A percentile compares a stretch with the other conserved stretches of the same genome.
These are phyloP conservation scores for Hoplodrina blanda DNA, from an alignment of 2,888 invertebrate species.

Conservation along the genomic window DNA sequence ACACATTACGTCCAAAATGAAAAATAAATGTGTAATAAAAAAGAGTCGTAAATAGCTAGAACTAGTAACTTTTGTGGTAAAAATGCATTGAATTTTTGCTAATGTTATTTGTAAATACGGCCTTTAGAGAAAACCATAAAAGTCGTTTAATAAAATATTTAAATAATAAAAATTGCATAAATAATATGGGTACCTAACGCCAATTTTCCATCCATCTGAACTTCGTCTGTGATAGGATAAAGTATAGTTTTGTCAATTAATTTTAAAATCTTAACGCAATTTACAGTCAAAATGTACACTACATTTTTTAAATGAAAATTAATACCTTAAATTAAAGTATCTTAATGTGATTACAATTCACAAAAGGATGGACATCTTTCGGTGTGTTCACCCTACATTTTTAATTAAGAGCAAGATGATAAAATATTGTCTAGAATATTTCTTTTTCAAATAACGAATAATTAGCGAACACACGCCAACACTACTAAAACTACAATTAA, in stretches of 20 bases:
- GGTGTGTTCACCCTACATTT: conserved; percentile 5
- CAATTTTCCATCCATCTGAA: too few species aligned
- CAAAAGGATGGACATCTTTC: background rate
- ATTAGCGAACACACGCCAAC: too few species aligned
- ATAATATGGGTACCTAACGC: background rate
- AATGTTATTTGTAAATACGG: background rate
- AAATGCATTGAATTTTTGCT: conserved; percentile 1
- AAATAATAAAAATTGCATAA: background rate
- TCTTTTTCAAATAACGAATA: background rate
- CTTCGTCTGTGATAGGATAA: too few species aligned
- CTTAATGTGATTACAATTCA: background rate
- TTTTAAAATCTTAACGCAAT: background rate
- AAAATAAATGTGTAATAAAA: conserved; percentile 13
- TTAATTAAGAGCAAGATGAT: too few species aligned
- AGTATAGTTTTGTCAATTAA: background rate
- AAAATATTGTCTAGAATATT: background rate
- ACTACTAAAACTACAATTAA: too few species aligned
- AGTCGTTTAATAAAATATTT: background rate
- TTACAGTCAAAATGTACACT: too few species aligned
- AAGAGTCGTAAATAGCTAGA: conserved; percentile 22
- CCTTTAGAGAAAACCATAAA: background rate
- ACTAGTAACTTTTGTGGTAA: conserved; percentile 13
- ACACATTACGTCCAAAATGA: conserved; percentile 31
- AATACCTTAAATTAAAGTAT: background rate
- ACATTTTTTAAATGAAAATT: background rate